Base-by-base conservation (phyloP, 2,113 vertebrate genomes). In the Gobiocypris rarus region DNA sequence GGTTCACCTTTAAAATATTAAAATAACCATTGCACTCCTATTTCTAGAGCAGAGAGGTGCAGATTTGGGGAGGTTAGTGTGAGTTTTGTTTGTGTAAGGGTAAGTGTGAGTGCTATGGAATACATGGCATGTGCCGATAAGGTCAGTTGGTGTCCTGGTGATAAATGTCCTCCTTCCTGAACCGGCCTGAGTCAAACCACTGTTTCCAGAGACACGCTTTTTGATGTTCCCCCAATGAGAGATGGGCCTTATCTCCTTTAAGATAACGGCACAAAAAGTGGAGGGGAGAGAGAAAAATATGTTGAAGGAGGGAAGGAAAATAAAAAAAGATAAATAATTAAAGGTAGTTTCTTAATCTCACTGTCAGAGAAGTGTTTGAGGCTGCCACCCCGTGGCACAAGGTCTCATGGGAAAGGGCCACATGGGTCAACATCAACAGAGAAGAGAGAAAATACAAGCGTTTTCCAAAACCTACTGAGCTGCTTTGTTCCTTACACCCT, bases 111-210 rank as follows among this genome's bases (percentile, higher is more conserved):
- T 50, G 34, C 82, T 86, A 84, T 86, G 87, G 88, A 89, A 89
- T 87, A 89, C 89, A 91, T 84, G 89, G 87, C 80, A 83, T 83
- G 67, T 88, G 88, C 84, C 59, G 93, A 93, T 94, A 93, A 93
- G 88, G 91, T 89, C 84, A 76, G 88, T 90, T 87, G 88, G 92
- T 89, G 91, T 92, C 87, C 85, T 19, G 22, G 85, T 93, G 94
- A 95, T 94, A 94, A 95, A 95, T 93, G 92, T 91, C 89, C 89
- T 89, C 86, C 87, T 92, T 91, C 92, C 92, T 91, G 90, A 87
- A 89, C 88, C 83, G 88, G 52, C 78, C 84, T 88, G 86, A 87
- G 86, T 50, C 54, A 8, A 85, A 84, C 86, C 87, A 89, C 90
- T 83, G 86, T 88, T 89, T 86, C 80, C 91, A 88, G 88, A 41